Evolutionary conservation across 2,797 vertebrate species (phyloP), one percentile per base, ranked within the genome.

Genomic region (Bothrops alternatus): DNA sequence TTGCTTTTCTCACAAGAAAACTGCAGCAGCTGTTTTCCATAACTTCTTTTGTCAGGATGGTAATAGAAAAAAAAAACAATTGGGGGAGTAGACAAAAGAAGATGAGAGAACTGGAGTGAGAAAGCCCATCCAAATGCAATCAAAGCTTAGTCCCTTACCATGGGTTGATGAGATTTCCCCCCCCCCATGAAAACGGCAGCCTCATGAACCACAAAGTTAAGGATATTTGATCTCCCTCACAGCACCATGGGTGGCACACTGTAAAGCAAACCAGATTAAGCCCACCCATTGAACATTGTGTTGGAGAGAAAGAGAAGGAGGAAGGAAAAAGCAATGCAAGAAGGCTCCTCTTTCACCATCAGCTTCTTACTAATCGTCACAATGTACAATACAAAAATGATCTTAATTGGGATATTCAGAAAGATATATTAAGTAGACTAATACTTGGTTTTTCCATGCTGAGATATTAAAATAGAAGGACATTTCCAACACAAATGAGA

Each of bases 221-320:
- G 69, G 91, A 94, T 88, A 92, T 57, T 93, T 50, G 1, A 96
- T 94, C 91, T 93, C 90, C 3, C n/a, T 92, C 69, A 65, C 23
- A 93, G 61, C 28, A 61, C 57, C 93, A 93, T 95, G 94, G 93
- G 95, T 95, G 95, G 94, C 87, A 95, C 86, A 90, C 56, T 88
- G 88, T 94, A 94, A 97, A 97, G 20, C 32, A 90, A 95, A 95
- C 82, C 89, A 94, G 86, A 95, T 93, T 92, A 91, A 50, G 92
- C 90, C 90, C 93, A 96, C 94, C 87, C 90, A 92, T 92, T 63
- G 93, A 92, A 96, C 90, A 89, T 90, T 60, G 60, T 93, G 85
- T n/a, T 47, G 42, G 42, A 91, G 0, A 61, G 92, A 93, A 95
- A 87, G 78, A 47, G 0, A 12, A 90, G 73, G 47, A 0, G 10